A percentile compares a stretch with the other conserved stretches of the same genome.
phyloP scores from a whole-genome alignment of 2,113 vertebrate genomes.

The Corythoichthys haematopterus region DNA sequence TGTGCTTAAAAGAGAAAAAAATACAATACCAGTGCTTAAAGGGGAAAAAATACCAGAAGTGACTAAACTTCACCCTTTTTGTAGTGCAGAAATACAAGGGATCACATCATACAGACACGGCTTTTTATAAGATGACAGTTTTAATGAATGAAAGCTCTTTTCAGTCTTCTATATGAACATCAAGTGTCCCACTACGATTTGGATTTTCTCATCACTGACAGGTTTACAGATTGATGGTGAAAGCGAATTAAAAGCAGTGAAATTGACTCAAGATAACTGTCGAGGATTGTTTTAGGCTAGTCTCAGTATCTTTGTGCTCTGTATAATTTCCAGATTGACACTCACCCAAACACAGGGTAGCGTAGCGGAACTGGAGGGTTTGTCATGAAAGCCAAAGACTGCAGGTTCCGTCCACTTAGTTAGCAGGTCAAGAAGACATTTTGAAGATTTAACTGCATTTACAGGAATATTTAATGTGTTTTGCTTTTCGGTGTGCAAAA shows the following conservation, averaged over 20 bases:
- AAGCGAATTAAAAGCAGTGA: constrained; percentile 5
- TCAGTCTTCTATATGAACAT: constrained; percentile 19
- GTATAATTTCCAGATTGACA: not conserved
- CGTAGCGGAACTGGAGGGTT: not conserved
- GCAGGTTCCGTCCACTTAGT: constrained; percentile 29
- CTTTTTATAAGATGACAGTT: not conserved
- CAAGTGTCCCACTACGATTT: constrained; percentile 21
- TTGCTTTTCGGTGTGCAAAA: constrained; percentile 16
- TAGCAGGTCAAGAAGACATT: constrained; percentile 46
- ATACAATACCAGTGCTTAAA: not conserved
- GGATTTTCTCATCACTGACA: constrained; percentile 17
- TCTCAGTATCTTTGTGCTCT: not conserved
- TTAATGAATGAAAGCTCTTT: not conserved
- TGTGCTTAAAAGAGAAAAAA: constrained; percentile 11
- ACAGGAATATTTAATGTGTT: not conserved
- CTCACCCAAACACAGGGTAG: not conserved
- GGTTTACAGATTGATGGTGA: constrained; percentile 3
- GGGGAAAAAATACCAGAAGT: constrained; percentile 10
- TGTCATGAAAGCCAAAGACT: constrained; percentile 30
- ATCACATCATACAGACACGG: not conserved
- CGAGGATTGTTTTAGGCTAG: not conserved
- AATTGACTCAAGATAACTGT: not conserved
- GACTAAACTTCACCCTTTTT: constrained; percentile 30
- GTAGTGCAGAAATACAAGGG: constrained; percentile 18
- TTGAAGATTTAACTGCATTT: not conserved